A percentile compares a stretch with the other conserved stretches of the same genome.
phyloP scores from a whole-genome alignment of 2,888 invertebrate species.

The Ptilodon capucinus region DNA sequence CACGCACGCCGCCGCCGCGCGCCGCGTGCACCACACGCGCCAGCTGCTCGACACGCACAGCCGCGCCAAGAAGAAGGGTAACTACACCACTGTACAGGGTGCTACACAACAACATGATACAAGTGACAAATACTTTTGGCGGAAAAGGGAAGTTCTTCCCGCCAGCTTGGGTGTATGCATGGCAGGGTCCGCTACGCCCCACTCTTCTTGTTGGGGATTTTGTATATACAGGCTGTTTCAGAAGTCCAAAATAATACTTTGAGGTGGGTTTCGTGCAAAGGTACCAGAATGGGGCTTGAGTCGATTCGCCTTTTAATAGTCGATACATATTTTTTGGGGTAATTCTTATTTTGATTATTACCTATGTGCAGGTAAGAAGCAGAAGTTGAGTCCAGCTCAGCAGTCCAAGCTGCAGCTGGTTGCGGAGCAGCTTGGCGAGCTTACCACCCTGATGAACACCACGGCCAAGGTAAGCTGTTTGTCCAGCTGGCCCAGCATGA shows the following conservation, averaged over 20 bases:
- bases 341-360: neutral
- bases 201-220: too few relatives aligned
- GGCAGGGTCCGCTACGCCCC: too few relatives aligned
- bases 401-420: conserved; percentile 56
- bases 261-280: too few relatives aligned
- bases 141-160: too few relatives aligned
- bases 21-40: neutral
- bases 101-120: neutral
- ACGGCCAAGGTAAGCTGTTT: conserved; percentile 51
- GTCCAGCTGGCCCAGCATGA: too few relatives aligned
- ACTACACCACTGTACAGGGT: neutral
- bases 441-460: conserved; percentile 50
- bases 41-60: neutral
- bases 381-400: conserved; percentile 55
- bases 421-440: conserved; percentile 56
- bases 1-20: neutral
- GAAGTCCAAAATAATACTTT: too few relatives aligned
- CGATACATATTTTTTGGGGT: neutral
- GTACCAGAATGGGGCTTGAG: too few relatives aligned
- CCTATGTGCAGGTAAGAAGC: conserved; percentile 59
- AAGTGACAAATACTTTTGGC: too few relatives aligned
- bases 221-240: too few relatives aligned
- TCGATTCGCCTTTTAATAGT: too few relatives aligned
- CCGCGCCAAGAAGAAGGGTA: neutral
- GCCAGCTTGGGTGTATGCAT: too few relatives aligned